These are phyloP conservation scores for Pediacus dermestoides DNA, from an alignment of 2,888 invertebrate genomes.

Conservation along the genomic window DNA sequence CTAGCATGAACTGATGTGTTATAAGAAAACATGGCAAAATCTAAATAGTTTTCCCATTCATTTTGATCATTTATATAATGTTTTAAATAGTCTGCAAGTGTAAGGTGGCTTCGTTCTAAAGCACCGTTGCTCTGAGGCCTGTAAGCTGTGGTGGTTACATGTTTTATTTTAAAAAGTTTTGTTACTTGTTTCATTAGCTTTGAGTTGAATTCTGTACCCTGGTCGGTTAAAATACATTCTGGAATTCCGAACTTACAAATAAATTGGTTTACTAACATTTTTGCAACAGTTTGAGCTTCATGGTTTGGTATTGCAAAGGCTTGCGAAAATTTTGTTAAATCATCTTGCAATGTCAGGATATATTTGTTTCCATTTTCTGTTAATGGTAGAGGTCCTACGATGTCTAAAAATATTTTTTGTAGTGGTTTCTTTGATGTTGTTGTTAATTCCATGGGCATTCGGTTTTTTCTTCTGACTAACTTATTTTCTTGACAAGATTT, in stretches of 20 bases:
- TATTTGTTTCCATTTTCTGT: conserved; percentile 36
- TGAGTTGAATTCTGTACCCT: conserved; percentile 26
- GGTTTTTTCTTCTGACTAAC: conserved; percentile 26
- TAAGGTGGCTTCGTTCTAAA: conserved; percentile 37
- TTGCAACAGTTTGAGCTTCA: conserved; percentile 37
- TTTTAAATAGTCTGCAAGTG: conserved; percentile 38
- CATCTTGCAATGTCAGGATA: conserved; percentile 41
- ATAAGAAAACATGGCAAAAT: conserved; percentile 38
- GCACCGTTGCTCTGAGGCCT: conserved; percentile 36
- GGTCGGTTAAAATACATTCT: conserved; percentile 22
- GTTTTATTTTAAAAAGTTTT: conserved; percentile 35
- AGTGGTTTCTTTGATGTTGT: conserved; percentile 33
- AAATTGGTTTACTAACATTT: conserved; percentile 22
- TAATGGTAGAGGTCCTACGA: conserved; percentile 37
- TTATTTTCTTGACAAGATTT: conserved; percentile 10
- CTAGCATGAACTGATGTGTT: conserved; percentile 35
- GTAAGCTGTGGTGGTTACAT: conserved; percentile 32
- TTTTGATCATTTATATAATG: conserved; percentile 38
- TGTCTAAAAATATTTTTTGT: conserved; percentile 34
- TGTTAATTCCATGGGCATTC: conserved; percentile 33
- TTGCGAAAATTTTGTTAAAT: conserved; percentile 39
- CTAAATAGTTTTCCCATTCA: conserved; percentile 39
- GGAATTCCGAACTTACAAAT: conserved; percentile 29
- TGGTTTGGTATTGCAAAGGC: conserved; percentile 36
- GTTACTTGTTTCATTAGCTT: conserved; percentile 29